phyloP scores from a whole-genome alignment of 1,140 invertebrate species.

The Heliconius hermathena region DNA sequence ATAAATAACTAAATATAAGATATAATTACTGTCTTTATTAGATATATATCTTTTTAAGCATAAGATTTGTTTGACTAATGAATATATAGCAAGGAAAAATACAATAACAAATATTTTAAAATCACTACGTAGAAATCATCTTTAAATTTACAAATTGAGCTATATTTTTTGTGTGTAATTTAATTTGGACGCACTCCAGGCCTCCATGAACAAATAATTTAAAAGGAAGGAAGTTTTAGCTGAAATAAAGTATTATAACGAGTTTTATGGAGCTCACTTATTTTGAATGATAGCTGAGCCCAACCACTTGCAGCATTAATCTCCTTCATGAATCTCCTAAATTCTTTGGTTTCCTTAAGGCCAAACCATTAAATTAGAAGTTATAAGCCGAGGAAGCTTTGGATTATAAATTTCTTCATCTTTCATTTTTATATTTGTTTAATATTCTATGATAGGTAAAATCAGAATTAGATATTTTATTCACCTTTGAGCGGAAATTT shows the following conservation, averaged over 20 bases:
- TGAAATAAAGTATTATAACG: constrained; percentile 77
- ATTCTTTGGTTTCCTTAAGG: constrained; percentile 37
- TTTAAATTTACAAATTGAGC: constrained; percentile 60
- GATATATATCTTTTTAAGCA: no score
- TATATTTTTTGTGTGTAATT: constrained; percentile 71
- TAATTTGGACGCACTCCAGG: constrained; percentile 73
- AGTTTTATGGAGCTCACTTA: constrained; percentile 74
- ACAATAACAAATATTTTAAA: neutral
- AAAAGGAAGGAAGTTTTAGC: constrained; percentile 73
- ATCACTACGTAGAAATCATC: constrained; percentile 8
- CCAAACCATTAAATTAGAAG: neutral
- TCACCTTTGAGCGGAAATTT: neutral
- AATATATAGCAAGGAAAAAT: neutral
- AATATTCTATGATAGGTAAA: no score
- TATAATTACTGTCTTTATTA: no score
- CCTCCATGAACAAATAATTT: constrained; percentile 71
- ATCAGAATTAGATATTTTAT: neutral
- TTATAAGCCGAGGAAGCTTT: neutral
- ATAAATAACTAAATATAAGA: no score
- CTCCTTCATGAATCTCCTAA: constrained; percentile 66
- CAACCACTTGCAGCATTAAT: constrained; percentile 74
- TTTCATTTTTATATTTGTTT: neutral
- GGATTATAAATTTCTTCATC: neutral
- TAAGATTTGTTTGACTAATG: neutral
- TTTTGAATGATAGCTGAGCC: constrained; percentile 74